phyloP scores from a whole-genome alignment of 2,888 invertebrate species.

The Idaea biselata region DNA sequence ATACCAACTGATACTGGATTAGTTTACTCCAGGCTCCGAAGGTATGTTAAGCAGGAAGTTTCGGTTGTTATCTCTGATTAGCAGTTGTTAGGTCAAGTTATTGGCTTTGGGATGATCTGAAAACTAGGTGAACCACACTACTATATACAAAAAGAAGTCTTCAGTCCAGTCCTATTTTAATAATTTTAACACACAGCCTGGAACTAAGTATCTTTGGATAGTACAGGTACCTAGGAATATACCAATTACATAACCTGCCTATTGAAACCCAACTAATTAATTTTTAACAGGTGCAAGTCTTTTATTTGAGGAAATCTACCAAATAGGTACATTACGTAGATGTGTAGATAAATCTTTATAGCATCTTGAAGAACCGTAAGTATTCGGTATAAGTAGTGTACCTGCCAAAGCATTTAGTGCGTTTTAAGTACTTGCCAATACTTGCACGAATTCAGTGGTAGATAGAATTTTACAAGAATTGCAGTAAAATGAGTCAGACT shows the following conservation, averaged over 20 bases:
- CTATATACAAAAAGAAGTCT: too few species aligned
- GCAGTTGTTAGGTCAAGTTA: too few species aligned
- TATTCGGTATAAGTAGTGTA: neutral
- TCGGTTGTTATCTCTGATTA: too few species aligned
- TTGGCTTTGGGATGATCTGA: too few species aligned
- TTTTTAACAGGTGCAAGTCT: neutral
- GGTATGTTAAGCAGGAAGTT: too few species aligned
- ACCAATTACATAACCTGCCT: neutral
- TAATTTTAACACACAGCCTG: too few species aligned
- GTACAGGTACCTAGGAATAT: neutral
- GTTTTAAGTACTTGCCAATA: neutral
- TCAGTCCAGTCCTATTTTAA: too few species aligned
- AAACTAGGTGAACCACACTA: too few species aligned
- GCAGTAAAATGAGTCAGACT: slow-evolving; percentile 64
- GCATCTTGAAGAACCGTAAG: neutral
- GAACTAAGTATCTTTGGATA: too few species aligned
- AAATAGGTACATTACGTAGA: neutral
- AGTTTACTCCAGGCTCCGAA: too few species aligned
- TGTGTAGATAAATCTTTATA: neutral
- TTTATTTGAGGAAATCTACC: neutral
- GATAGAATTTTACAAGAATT: slow-evolving; percentile 22
- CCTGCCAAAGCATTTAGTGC: neutral
- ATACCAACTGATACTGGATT: too few species aligned
- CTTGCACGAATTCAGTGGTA: neutral
- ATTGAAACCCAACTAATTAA: neutral